Evolutionary conservation across 1,140 invertebrate genomes (phyloP), one percentile per base, ranked within the genome.

Genomic region (Protaetia brevitarsis): DNA sequence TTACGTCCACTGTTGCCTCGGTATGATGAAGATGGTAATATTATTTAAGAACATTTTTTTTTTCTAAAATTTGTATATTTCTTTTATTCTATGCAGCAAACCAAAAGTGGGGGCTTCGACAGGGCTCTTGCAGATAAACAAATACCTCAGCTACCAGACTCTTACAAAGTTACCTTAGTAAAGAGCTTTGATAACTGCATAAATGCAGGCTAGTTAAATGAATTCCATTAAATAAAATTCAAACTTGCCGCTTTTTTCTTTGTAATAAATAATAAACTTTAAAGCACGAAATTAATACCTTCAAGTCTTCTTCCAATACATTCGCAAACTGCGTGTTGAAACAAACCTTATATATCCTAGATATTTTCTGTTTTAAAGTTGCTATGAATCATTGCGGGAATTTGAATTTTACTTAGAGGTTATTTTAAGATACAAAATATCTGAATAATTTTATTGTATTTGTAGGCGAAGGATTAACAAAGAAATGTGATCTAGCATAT

Each of bases 11-110:
- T 62, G 60, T 27, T 5, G 11, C 23, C 19, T 62, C 7, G 60
- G 60, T n/a, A 62, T 62, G 60, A 62, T 62, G 60, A 62, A 62
- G 36, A 0, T 62, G 60, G 60, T 62, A 62, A 29, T 4, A 31
- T 29, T 3, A 19, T 13, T 0, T 45, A 45, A n/a, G n/a, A n/a
- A 23, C 34, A n/a, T 2, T 29, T 29, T 2, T 29, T 30, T 16
- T 3, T 0, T 34, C 7, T 36, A 36, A 36, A 2, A 19, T 59
- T 61, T 21, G 7, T 19, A 7, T 36, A 5, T 13, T 36, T 62
- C 27, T 59, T 11, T 62, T 16, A 62, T 11, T 59, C 30, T 13
- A 30, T 62, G 21, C 26, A 62, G 60, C 29, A 16, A 21, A 27
- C 13, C 6, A 62, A 62, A 36, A 36, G 23, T 34, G 60, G 60